phyloP scores from a whole-genome alignment of 2,888 invertebrate species.

The Agelastica alni region DNA sequence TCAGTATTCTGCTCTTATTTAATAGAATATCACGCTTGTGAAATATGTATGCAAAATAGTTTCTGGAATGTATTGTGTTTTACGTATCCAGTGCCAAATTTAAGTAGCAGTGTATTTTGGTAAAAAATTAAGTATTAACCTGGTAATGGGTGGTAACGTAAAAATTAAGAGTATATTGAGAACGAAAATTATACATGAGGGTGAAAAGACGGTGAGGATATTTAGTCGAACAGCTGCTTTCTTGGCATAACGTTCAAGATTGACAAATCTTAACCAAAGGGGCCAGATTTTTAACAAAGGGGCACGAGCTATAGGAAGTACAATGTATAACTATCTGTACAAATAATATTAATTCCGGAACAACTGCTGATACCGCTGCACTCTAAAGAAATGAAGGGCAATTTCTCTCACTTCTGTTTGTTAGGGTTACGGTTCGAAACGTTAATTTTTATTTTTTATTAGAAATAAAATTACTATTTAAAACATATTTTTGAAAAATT shows the following conservation, averaged over 20 bases:
- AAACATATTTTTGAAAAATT: too few species aligned
- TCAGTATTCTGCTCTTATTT: too few species aligned
- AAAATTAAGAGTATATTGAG: constrained; percentile 26
- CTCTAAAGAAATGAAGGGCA: constrained; percentile 1
- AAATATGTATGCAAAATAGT: neutral
- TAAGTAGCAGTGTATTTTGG: too few species aligned
- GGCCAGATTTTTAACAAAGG: constrained; percentile 35
- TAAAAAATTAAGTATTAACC: neutral
- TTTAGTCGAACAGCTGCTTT: constrained; percentile 31
- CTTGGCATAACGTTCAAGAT: constrained; percentile 35
- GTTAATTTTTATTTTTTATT: too few species aligned
- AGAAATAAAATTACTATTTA: too few species aligned
- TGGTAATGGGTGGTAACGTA: constrained; percentile 20
- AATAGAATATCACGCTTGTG: too few species aligned
- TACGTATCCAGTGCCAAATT: too few species aligned
- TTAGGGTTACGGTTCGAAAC: too few species aligned
- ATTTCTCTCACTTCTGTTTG: too few species aligned
- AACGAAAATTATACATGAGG: constrained; percentile 34
- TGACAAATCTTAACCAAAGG: constrained; percentile 36
- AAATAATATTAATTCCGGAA: constrained; percentile 29
- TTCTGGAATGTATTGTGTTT: neutral
- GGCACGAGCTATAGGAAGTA: constrained; percentile 40
- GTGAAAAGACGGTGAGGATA: constrained; percentile 24
- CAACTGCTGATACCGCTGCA: constrained; percentile 16
- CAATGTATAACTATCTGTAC: constrained; percentile 33